A percentile compares a stretch with the other conserved stretches of the same genome.
phyloP scores from a whole-genome alignment of 2,888 invertebrate genomes.

The Tromatobia lineatoria region DNA sequence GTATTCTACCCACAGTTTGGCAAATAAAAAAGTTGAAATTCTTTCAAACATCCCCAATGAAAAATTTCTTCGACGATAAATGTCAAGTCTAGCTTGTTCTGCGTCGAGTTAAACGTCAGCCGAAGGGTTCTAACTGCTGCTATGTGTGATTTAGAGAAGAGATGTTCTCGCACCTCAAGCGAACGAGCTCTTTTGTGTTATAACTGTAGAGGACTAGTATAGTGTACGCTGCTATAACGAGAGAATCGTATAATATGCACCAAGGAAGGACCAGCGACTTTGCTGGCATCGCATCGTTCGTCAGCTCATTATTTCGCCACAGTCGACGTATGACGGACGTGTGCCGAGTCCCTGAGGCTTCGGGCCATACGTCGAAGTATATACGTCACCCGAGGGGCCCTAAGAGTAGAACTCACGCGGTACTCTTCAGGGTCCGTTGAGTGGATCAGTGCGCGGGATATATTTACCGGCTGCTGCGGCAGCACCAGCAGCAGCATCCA shows the following conservation, averaged over 20 bases:
- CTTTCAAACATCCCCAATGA: background rate
- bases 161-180: conserved; percentile 36
- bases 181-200: background rate
- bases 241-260: conserved; percentile 59
- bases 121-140: conserved; percentile 1
- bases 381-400: conserved; percentile 72
- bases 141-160: conserved; percentile 58
- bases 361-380: conserved; percentile 71
- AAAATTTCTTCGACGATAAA: conserved; percentile 34
- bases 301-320: conserved; percentile 75
- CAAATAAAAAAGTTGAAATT: background rate
- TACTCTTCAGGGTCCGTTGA: conserved; percentile 49
- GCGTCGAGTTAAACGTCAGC: background rate
- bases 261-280: conserved; percentile 33
- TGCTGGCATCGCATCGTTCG: conserved; percentile 59
- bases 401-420: conserved; percentile 25
- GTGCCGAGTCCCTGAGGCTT: conserved; percentile 69
- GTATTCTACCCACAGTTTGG: background rate
- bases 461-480: conserved; percentile 59
- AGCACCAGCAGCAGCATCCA: conserved; percentile 46
- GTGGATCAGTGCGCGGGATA: conserved; percentile 63
- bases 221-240: conserved; percentile 7
- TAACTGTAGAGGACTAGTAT: background rate
- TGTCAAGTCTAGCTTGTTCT: conserved; percentile 31
- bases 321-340: conserved; percentile 76